phyloP scores from a whole-genome alignment of 2,113 vertebrate genomes.

The Chionis minor region DNA sequence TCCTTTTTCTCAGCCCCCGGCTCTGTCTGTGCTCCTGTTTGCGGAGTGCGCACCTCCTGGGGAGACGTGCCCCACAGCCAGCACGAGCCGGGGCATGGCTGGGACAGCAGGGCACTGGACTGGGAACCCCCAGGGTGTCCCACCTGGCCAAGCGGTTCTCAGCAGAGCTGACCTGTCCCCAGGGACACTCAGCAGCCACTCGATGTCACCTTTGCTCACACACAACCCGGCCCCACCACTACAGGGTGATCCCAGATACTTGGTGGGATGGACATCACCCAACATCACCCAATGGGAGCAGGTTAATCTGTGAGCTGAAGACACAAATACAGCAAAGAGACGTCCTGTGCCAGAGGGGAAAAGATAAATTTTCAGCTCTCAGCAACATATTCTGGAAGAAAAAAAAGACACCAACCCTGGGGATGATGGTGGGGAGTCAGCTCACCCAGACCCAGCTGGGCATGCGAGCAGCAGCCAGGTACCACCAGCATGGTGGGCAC shows the following conservation, averaged over 20 bases:
- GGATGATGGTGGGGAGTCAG: background rate
- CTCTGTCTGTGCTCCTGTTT: background rate
- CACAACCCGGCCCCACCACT: rapidly evolving
- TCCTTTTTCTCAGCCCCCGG: background rate
- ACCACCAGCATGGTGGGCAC: rapidly evolving
- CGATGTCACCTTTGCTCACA: background rate
- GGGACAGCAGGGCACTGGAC: rapidly evolving
- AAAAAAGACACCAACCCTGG: background rate
- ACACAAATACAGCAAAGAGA: background rate
- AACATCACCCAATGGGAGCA: background rate
- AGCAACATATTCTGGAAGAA: background rate
- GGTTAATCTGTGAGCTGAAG: background rate
- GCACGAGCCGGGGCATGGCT: rapidly evolving
- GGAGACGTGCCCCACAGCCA: background rate
- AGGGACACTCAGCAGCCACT: background rate
- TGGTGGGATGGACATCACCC: rapidly evolving
- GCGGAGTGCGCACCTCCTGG: background rate
- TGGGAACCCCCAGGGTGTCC: background rate
- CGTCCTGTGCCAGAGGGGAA: background rate
- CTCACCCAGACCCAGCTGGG: background rate
- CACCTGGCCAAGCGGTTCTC: background rate
- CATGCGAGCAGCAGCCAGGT: rapidly evolving
- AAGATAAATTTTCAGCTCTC: background rate
- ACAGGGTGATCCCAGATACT: rapidly evolving
- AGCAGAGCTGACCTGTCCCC: background rate